Base-by-base conservation (phyloP, 2,797 vertebrate genomes). In the Zalophus californianus region DNA sequence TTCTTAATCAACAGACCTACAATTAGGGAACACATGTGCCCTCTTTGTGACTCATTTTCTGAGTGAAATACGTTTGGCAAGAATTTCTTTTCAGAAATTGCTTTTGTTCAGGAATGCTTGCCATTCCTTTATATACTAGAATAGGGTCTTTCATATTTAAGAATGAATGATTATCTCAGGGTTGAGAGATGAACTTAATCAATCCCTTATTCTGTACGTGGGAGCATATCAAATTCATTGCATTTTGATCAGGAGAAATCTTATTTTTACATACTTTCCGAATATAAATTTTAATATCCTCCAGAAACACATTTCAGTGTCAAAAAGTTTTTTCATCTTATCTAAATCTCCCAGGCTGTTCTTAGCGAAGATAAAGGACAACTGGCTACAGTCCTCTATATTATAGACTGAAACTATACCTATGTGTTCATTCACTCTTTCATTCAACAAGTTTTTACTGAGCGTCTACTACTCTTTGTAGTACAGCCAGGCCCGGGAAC, bases 251-350 rank as follows among this genome's bases (percentile, higher is more conserved):
- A 85, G 75, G 66, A 85, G 48, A 91, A 96, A 89, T 94, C 56
- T 89, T 93, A 88, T 94, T 97, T 93, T 91, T 95, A 78, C 64
- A 86, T 68, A 21, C 56, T 75, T 94, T 64, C 25, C 56, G 29
- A 94, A 66, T 96, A 84, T 72, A 97, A 82, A 70, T 92, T 96
- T 93, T 96, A 86, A 91, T 84, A 96, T 77, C 35, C 38, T 96
- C 73, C 20, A 68, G 70, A 94, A 95, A 91, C 54, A 44, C n/a
- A 80, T 93, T 97, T 77, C 21, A 44, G 54, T 86, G 27, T 96
- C 35, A 83, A 60, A 2, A 68, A n/a, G 3, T 77, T 94, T 86
- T 83, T 95, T 75, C 32, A 41, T 89, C 29, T 86, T 95, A 54
- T 82, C 83, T 95, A 44, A 86, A 79, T 90, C 68, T 86, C 10